Evolutionary conservation across 2,797 vertebrate species (phyloP), one percentile per base, ranked within the genome.

Genomic region (Onychomys leucogaster): DNA sequence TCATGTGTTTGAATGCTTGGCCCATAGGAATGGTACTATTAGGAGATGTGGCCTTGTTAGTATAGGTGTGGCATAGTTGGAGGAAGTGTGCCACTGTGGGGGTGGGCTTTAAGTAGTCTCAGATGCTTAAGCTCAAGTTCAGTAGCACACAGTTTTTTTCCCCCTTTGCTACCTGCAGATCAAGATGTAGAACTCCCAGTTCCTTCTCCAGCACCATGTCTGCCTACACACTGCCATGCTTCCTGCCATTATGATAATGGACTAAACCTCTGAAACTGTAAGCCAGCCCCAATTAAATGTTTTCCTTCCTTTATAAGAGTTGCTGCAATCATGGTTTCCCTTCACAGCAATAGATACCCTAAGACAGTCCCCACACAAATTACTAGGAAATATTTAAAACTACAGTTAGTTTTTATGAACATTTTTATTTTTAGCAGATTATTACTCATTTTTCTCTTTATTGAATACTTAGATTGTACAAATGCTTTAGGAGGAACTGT

Each of bases 361-460:
- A 43, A 43, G 37, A 13, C 5, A 75, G 83, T 57, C 37, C 43
- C 73, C 77, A 81, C 78, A 93, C 32, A 91, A 89, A 91, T 65
- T 52, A 14, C 11, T 52, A 81, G 71, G 59, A 84, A 52, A 85
- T 90, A 86, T 59, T 78, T 87, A 84, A 87, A 80, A 73, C 29
- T 93, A 32, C 43, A 91, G 89, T 85, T 52, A 52, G 55, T 55
- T 57, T 86, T 57, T 14, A 69, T 23, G n/a, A 65, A 75, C 12
- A 23, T 55, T 75, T 69, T 71, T 57, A 46, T 25, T 94, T 49
- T 86, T 87, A 89, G 21, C 85, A 94, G 27, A 76, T 41, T 32
- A 78, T 95, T 4, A 46, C 7, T 91, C 63, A 93, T 41, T 94
- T 93, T 37, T 17, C 32, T 80, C 41, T 61, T 91, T 93, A 67